phyloP scores from a whole-genome alignment of 2,888 invertebrate species.

The Trissonchulus sp. region DNA sequence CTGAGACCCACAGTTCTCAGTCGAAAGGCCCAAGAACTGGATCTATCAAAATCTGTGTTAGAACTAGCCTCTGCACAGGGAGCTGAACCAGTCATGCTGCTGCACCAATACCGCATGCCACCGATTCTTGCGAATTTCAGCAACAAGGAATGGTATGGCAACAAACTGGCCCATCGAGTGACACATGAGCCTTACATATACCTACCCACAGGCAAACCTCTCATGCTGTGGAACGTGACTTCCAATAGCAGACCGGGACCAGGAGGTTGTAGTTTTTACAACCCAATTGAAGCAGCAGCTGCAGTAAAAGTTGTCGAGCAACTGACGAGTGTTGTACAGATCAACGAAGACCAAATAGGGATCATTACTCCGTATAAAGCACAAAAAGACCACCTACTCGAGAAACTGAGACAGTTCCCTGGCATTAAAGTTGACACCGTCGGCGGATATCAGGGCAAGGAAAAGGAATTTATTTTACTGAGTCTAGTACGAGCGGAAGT shows the following conservation, averaged over 20 bases:
- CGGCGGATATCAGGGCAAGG: neutral
- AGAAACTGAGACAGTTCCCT: neutral
- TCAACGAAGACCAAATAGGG: neutral
- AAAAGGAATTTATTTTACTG: neutral
- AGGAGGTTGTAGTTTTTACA: neutral
- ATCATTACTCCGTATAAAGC: constrained; percentile 9
- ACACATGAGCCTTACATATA: constrained; percentile 2
- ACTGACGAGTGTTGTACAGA: too few species aligned
- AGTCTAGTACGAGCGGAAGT: neutral
- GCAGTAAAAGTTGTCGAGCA: neutral
- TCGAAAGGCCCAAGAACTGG: neutral
- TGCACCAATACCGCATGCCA: constrained; percentile 1
- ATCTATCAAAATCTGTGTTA: neutral
- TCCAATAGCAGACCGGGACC: neutral
- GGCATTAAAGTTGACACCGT: neutral
- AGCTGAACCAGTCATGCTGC: neutral
- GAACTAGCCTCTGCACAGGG: neutral
- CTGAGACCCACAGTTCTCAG: neutral
- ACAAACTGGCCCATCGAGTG: neutral
- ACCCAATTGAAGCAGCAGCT: constrained; percentile 1
- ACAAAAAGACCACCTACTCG: neutral
- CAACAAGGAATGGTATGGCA: neutral
- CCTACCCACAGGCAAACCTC: neutral
- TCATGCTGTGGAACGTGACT: neutral
- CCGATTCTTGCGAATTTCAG: neutral